Conservation (phyloP, 2,888 invertebrate genomes). For the Eilema sororculum region DNA sequence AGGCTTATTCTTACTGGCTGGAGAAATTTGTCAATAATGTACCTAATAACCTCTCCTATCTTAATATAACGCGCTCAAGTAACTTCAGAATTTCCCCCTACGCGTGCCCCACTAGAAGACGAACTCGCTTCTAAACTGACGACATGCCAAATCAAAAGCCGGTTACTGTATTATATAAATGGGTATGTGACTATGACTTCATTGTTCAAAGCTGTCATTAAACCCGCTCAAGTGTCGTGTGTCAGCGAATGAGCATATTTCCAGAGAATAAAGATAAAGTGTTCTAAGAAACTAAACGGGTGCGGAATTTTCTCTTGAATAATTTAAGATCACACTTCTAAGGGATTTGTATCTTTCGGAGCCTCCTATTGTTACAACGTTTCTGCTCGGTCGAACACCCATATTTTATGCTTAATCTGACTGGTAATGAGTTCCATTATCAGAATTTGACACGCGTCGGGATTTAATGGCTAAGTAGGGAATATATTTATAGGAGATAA, state of each 20-base stretch:
- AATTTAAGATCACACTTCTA: neutral
- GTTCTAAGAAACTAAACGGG: constrained; percentile 2
- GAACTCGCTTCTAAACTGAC: too few relatives aligned
- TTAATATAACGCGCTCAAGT: too few relatives aligned
- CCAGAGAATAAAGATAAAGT: neutral
- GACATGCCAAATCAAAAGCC: too few relatives aligned
- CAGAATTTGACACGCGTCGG: constrained; percentile 32
- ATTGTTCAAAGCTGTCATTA: neutral
- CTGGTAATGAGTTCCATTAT: constrained; percentile 30
- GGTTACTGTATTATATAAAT: neutral
- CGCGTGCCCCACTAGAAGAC: too few relatives aligned
- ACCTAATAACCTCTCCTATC: too few relatives aligned
- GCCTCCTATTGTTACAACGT: neutral
- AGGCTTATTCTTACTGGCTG: too few relatives aligned
- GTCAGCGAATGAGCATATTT: neutral
- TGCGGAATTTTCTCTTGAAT: constrained; percentile 7
- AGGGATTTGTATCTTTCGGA: neutral
- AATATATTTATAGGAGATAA: neutral
- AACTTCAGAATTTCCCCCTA: too few relatives aligned
- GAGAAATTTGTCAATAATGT: too few relatives aligned
- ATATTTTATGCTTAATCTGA: constrained; percentile 35
- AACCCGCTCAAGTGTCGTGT: neutral
- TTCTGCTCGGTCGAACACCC: constrained; percentile 10
- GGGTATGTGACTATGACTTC: neutral
- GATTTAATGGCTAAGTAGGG: constrained; percentile 9